These are phyloP conservation scores for Pachycephala philippinensis DNA, from an alignment of 2,113 vertebrate genomes.

Conservation along the genomic window DNA sequence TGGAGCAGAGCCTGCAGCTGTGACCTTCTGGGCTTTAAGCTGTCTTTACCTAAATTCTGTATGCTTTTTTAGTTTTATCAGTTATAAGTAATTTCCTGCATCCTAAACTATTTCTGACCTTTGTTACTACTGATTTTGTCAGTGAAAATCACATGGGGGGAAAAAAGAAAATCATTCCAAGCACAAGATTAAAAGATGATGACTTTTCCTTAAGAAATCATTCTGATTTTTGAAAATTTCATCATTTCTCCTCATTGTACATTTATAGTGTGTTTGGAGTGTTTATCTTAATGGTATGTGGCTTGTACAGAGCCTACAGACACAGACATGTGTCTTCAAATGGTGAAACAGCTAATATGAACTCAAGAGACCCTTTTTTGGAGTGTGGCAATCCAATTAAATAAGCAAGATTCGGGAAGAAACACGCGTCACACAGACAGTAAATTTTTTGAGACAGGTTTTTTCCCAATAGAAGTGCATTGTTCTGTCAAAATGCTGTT, in stretches of 20 bases:
- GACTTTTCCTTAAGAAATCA: neutral
- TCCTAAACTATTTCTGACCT: neutral
- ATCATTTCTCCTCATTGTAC: neutral
- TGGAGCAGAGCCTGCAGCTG: neutral
- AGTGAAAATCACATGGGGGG: neutral
- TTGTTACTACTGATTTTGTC: neutral
- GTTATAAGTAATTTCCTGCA: neutral
- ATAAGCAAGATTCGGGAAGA: neutral
- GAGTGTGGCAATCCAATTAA: neutral
- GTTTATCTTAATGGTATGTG: neutral
- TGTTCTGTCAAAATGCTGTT: neutral
- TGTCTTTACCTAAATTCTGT: neutral
- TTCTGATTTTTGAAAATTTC: neutral
- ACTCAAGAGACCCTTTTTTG: neutral
- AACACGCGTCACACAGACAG: neutral
- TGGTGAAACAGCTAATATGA: neutral
- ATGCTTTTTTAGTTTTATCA: neutral
- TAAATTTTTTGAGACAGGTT: neutral
- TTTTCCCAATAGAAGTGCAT: neutral
- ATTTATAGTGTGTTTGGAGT: neutral
- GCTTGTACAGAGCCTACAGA: neutral
- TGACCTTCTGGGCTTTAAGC: neutral
- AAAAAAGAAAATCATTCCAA: neutral
- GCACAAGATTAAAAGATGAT: slow-evolving; percentile 3
- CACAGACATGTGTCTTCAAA: neutral